phyloP scores from a whole-genome alignment of 2,888 invertebrate species.

The Nebria salina region DNA sequence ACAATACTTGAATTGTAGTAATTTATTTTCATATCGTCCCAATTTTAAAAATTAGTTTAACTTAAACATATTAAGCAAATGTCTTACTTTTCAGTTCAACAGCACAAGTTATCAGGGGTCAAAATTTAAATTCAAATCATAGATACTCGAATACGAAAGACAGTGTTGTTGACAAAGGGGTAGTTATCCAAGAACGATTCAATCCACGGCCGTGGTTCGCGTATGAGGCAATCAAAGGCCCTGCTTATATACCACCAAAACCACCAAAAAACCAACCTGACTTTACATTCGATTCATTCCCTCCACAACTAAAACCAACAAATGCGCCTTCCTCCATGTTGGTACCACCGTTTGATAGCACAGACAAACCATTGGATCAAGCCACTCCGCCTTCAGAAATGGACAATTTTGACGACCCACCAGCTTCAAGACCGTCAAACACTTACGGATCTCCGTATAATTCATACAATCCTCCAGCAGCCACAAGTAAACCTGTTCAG shows the following conservation, averaged over 20 bases:
- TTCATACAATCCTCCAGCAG: constrained; percentile 49
- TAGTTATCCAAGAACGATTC: constrained; percentile 59
- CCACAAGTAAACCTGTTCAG: constrained; percentile 23
- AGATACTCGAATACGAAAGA: constrained; percentile 49
- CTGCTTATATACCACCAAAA: constrained; percentile 46
- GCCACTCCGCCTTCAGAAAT: constrained; percentile 42
- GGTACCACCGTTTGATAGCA: constrained; percentile 31
- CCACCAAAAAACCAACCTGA: constrained; percentile 21
- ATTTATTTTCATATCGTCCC: too few species aligned
- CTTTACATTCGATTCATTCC: constrained; percentile 26
- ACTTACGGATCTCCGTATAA: constrained; percentile 38
- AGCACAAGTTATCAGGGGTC: constrained; percentile 54
- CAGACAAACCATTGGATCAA: constrained; percentile 35
- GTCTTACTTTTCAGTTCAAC: constrained; percentile 56
- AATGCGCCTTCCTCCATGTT: constrained; percentile 14
- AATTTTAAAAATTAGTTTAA: too few species aligned
- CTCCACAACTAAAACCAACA: constrained; percentile 32
- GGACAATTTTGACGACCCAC: constrained; percentile 54
- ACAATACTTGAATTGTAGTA: too few species aligned
- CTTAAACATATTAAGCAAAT: neutral
- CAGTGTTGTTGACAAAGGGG: constrained; percentile 53
- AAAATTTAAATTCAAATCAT: constrained; percentile 53
- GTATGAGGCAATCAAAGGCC: constrained; percentile 49
- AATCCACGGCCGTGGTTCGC: constrained; percentile 60
- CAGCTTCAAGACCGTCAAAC: constrained; percentile 54